These are phyloP conservation scores for Chitala chitala DNA, from an alignment of 2,113 vertebrate genomes.

Conservation along the genomic window DNA sequence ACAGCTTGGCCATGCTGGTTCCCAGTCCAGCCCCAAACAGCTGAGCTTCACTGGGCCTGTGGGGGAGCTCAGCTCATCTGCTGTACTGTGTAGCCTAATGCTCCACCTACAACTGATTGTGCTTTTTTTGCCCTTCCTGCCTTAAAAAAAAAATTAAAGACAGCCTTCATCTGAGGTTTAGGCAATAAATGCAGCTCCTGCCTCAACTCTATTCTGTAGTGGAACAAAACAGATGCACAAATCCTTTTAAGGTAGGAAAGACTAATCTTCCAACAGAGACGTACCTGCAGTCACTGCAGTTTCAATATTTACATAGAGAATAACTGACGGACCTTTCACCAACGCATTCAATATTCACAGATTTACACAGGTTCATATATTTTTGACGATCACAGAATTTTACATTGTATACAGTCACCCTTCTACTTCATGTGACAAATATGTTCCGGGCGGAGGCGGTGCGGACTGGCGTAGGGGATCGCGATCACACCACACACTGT, in stretches of 20 bases:
- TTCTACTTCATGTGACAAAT: not conserved
- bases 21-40: too few relatives aligned
- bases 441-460: not conserved
- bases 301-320: not conserved
- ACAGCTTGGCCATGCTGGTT: too few relatives aligned
- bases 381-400: not conserved
- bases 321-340: not conserved
- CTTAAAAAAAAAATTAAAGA: not conserved
- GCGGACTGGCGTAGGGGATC: not conserved
- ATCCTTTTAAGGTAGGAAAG: not conserved
- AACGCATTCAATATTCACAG: not conserved
- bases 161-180: not conserved
- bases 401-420: not conserved
- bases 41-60: too few relatives aligned
- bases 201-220: not conserved
- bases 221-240: not conserved
- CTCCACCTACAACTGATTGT: conserved; percentile 2
- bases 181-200: not conserved
- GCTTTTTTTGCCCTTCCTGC: not conserved
- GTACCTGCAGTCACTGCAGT: not conserved
- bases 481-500: not conserved
- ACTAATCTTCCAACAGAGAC: not conserved
- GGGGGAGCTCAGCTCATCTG: too few relatives aligned
- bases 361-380: not conserved
- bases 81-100: too few relatives aligned